Percentiles rank a stretch among this genome's conserved stretches.
phyloP scores from a whole-genome alignment of 2,888 invertebrate species.

The Drosophila koepferae region DNA sequence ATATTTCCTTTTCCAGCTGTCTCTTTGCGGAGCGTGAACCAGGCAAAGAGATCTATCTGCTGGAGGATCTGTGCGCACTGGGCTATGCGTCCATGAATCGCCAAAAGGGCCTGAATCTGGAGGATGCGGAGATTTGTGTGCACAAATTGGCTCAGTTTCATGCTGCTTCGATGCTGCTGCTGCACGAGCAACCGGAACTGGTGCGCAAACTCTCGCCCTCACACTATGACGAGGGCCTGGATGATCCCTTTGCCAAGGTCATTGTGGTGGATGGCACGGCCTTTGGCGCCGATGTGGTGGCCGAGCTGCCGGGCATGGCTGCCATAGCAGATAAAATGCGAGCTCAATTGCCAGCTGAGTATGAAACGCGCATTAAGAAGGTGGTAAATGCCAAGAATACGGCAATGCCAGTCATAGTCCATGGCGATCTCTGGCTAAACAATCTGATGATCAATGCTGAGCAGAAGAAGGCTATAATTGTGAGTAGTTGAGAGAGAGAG shows the following conservation, averaged over 20 bases:
- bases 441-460: slow-evolving; percentile 66
- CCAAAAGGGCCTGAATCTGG: slow-evolving; percentile 85
- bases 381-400: slow-evolving; percentile 55
- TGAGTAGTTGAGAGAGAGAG: slow-evolving; percentile 44
- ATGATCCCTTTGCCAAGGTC: slow-evolving; percentile 32
- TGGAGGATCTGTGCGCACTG: slow-evolving; percentile 84
- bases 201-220: slow-evolving; percentile 46
- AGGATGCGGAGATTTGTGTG: slow-evolving; percentile 85
- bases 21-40: slow-evolving; percentile 51
- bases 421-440: slow-evolving; percentile 86
- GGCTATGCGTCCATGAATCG: slow-evolving; percentile 86
- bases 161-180: slow-evolving; percentile 86
- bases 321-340: slow-evolving; percentile 83
- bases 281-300: slow-evolving; percentile 50
- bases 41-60: slow-evolving; percentile 69
- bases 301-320: slow-evolving; percentile 80
- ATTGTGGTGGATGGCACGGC: slow-evolving; percentile 61
- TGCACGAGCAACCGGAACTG: slow-evolving; percentile 52
- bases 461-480: slow-evolving; percentile 60
- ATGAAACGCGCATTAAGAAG: slow-evolving; percentile 52
- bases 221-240: slow-evolving; percentile 52
- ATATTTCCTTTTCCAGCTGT: slow-evolving; percentile 59
- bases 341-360: slow-evolving; percentile 48
- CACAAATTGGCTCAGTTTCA: slow-evolving; percentile 86
- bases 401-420: slow-evolving; percentile 84